Percentiles rank a stretch among this genome's conserved stretches.
phyloP scores from a whole-genome alignment of 2,113 vertebrate genomes.

The Lepus americanus region DNA sequence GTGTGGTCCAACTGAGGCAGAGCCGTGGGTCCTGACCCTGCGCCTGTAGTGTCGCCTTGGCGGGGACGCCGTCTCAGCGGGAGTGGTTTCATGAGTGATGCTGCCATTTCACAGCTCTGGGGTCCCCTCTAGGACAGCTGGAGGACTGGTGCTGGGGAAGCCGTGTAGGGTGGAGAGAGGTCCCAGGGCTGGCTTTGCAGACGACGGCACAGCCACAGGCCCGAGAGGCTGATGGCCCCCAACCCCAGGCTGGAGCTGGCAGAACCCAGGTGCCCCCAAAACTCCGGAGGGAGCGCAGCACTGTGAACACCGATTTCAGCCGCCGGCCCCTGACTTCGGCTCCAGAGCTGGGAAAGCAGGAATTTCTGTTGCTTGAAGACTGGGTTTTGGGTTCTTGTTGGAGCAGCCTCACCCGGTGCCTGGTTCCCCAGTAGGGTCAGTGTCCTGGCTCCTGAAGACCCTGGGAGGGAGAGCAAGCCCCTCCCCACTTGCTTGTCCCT shows the following conservation, averaged over 20 bases:
- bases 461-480: background rate
- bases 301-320: background rate
- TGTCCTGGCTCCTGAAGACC: background rate
- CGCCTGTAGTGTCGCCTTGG: too few relatives aligned
- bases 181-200: background rate
- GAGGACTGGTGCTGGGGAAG: too few relatives aligned
- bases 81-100: too few relatives aligned
- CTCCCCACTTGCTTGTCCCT: background rate
- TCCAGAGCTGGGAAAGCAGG: background rate
- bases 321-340: background rate
- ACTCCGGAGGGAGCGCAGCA: background rate
- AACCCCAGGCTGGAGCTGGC: background rate
- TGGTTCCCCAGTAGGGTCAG: background rate
- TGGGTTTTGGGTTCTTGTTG: too few relatives aligned
- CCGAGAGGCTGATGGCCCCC: background rate
- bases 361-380: background rate
- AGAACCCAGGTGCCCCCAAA: background rate
- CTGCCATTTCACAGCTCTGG: too few relatives aligned
- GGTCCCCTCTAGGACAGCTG: too few relatives aligned
- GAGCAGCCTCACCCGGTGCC: background rate
- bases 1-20: too few relatives aligned
- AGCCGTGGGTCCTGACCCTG: too few relatives aligned
- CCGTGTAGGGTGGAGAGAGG: too few relatives aligned
- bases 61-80: too few relatives aligned
- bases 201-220: background rate